Evolutionary conservation across 1,140 invertebrate species (phyloP).

Genomic region (Theocolax elegans): DNA sequence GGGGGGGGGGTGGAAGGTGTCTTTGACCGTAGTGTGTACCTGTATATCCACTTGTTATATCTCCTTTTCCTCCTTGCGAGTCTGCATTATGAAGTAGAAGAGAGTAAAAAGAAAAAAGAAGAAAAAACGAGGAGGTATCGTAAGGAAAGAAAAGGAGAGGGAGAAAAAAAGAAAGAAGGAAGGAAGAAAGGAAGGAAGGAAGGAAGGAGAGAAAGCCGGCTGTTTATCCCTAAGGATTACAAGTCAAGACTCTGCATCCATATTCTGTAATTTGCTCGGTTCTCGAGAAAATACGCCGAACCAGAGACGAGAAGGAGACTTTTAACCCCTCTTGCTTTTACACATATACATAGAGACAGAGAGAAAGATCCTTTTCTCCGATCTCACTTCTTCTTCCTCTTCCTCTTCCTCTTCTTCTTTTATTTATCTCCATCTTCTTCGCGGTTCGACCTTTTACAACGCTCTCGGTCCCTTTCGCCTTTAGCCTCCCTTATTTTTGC

Average conservation of each 20-base stretch:
- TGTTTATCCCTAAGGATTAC: conserved; percentile 57
- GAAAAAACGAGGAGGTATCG: background rate
- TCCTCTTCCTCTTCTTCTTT: conserved; percentile 27
- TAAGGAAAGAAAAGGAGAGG: conserved; percentile 23
- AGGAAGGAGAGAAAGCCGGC: conserved; percentile 34
- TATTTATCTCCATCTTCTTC: conserved; percentile 31
- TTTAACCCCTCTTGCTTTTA: conserved; percentile 32
- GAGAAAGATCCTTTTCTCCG: conserved; percentile 24
- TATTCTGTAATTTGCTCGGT: conserved; percentile 52
- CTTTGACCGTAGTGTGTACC: background rate
- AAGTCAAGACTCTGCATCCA: conserved; percentile 50
- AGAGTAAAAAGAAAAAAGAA: conserved; percentile 42
- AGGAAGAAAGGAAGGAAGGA: conserved; percentile 23
- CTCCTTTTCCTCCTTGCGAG: background rate
- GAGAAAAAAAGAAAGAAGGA: too few species aligned
- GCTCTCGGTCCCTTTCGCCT: background rate
- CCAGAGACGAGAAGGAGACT: conserved; percentile 24
- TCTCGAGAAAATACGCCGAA: conserved; percentile 4
- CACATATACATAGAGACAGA: too few species aligned
- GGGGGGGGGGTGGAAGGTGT: too few species aligned
- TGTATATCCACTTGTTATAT: conserved; percentile 22
- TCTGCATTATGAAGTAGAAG: conserved; percentile 32
- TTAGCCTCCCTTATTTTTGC: background rate
- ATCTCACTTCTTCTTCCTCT: background rate
- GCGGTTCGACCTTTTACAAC: conserved; percentile 1